Percentiles rank a stretch among this genome's conserved stretches.
Conservation (phyloP, 2,888 invertebrate genomes). For the Orchesellides sinensis region DNA sequence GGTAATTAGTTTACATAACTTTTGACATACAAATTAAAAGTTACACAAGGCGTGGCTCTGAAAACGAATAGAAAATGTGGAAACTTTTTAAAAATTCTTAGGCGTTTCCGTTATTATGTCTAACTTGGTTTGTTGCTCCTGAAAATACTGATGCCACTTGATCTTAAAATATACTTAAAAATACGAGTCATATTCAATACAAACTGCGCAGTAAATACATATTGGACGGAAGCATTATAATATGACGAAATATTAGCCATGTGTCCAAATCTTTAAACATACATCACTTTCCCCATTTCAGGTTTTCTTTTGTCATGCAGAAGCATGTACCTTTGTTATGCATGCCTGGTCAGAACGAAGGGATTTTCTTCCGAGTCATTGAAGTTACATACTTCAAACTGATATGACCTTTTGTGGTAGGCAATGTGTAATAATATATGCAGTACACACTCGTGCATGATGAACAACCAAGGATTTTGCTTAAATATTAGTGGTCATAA, state of each 20-base stretch:
- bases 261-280: too few species aligned
- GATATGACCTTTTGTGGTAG: conserved; percentile 44
- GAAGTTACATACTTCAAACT: conserved; percentile 11
- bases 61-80: background rate
- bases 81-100: background rate
- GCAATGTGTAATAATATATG: background rate
- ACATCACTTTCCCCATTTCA: background rate
- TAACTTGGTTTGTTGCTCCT: background rate
- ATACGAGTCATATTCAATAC: too few species aligned
- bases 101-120: conserved; percentile 2
- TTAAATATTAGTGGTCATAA: conserved; percentile 13
- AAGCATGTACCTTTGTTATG: background rate
- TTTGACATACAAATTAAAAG: conserved; percentile 30
- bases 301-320: too few species aligned
- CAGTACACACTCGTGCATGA: background rate
- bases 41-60: conserved; percentile 32
- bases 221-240: too few species aligned
- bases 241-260: too few species aligned
- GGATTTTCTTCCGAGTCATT: background rate
- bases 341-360: background rate
- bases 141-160: too few species aligned
- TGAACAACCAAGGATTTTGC: background rate
- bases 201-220: too few species aligned
- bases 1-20: conserved; percentile 38
- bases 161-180: too few species aligned